These are phyloP conservation scores for Enoplosus armatus DNA, from an alignment of 2,797 vertebrate species.

Conservation along the genomic window DNA sequence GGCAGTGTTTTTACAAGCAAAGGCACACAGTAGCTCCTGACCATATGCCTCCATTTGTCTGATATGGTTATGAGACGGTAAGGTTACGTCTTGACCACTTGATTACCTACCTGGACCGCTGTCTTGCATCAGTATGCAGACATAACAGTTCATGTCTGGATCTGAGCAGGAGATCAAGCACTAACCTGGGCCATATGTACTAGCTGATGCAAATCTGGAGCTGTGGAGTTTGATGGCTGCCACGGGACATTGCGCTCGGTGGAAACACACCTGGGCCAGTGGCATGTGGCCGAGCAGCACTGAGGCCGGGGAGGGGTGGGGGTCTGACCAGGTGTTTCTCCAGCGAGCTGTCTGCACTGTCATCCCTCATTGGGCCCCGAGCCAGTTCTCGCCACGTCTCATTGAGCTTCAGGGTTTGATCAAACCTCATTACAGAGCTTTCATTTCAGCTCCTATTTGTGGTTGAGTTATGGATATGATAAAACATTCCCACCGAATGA, in stretches of 20 bases:
- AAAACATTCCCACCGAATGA: slow-evolving; percentile 23
- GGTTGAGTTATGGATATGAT: slow-evolving; percentile 36
- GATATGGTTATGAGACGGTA: slow-evolving; percentile 27
- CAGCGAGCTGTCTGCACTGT: slow-evolving; percentile 60
- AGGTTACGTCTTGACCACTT: slow-evolving; percentile 34
- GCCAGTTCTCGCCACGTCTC: slow-evolving; percentile 57
- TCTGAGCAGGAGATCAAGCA: slow-evolving; percentile 47
- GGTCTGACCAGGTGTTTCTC: slow-evolving; percentile 72
- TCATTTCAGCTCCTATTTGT: slow-evolving; percentile 41
- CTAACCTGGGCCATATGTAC: slow-evolving; percentile 45
- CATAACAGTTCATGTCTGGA: slow-evolving; percentile 45
- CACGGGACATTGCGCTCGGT: slow-evolving; percentile 49
- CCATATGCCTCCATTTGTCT: slow-evolving; percentile 62
- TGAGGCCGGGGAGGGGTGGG: neutral
- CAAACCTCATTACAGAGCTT: slow-evolving; percentile 62
- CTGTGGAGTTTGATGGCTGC: slow-evolving; percentile 53
- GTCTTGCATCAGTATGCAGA: slow-evolving; percentile 45
- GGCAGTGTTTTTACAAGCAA: slow-evolving; percentile 63
- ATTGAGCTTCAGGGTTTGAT: slow-evolving; percentile 68
- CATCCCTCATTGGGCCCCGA: slow-evolving; percentile 54
- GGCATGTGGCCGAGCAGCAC: slow-evolving; percentile 54
- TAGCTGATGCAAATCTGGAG: slow-evolving; percentile 49
- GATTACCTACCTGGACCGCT: slow-evolving; percentile 39
- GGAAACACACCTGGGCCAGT: slow-evolving; percentile 72
- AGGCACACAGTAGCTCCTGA: slow-evolving; percentile 58